Evolutionary conservation across 2,113 vertebrate genomes (phyloP), one percentile per base, ranked within the genome.

Genomic region (Platichthys flesus): DNA sequence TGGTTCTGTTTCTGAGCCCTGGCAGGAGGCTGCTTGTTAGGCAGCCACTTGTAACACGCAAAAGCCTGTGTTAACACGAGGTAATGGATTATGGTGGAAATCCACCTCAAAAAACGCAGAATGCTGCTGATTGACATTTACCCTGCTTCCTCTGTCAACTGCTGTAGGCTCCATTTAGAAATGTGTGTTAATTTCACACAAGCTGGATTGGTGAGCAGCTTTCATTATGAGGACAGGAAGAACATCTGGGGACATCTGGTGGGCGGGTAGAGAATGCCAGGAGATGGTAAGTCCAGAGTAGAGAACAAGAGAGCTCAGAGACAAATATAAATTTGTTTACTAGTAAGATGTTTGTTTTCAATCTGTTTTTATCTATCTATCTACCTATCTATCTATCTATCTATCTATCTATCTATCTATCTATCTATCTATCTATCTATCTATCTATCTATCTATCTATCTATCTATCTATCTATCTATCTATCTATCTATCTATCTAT

Each of bases 21-120:
- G 69, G 45, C 60, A 55, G 63, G 57, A 71, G 67, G 40, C 67
- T 52, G 76, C 7, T 35, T 66, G 73, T 85, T 69, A 79, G 60
- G 35, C 57, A 31, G 54, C 2, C 68, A 66, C 68, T 79, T 57
- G 31, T 31, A 82, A 42, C 58, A 20, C 71, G 61, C 47, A 16
- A 40, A 45, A 35, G 31, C n/a, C 63, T 72, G 37, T 37, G 24
- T 76, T 75, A 58, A 40, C 67, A 76, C 12, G 15, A 20, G 31
- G 63, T 57, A 68, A 70, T 58, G 21, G 23, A 63, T 64, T 55
- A 47, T 63, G 9, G 1, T 40, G 8, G n/a, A 69, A 62, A 52
- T 20, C 23, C 49, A 74, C 72, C 56, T 70, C 64, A 18, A 62
- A 58, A 4, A 69, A 58, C 7, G 47, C 37, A 66, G 7, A 47